phyloP scores from a whole-genome alignment of 2,888 invertebrate species.

The Chymomyza caudatula region DNA sequence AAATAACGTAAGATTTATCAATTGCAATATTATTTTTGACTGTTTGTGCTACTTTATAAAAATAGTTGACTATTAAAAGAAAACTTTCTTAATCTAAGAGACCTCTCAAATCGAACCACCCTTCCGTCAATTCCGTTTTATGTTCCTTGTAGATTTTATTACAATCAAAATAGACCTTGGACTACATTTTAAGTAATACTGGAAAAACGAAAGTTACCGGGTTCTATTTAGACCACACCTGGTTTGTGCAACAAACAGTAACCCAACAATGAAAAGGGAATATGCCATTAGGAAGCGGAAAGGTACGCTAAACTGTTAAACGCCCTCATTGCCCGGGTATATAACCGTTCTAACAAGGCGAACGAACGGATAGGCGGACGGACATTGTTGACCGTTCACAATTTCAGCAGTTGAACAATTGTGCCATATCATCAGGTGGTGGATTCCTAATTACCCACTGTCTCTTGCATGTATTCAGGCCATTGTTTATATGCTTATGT shows the following conservation, averaged over 20 bases:
- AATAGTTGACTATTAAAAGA: too few relatives aligned
- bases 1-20: too few relatives aligned
- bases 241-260: too few relatives aligned
- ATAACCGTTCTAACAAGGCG: constrained; percentile 12
- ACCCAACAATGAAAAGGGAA: constrained; percentile 12
- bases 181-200: neutral
- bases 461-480: too few relatives aligned
- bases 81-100: too few relatives aligned
- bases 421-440: constrained; percentile 21
- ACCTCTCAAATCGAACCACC: too few relatives aligned
- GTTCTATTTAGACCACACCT: constrained; percentile 27
- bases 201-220: constrained; percentile 35
- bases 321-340: too few relatives aligned
- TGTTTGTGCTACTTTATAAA: too few relatives aligned
- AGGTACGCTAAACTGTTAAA: neutral
- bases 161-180: neutral
- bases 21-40: too few relatives aligned
- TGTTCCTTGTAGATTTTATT: neutral
- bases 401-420: constrained; percentile 20
- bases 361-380: neutral
- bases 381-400: constrained; percentile 1
- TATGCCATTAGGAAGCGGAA: constrained; percentile 13
- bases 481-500: neutral
- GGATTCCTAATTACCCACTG: constrained; percentile 42
- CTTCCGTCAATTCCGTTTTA: too few relatives aligned